Evolutionary conservation across 2,888 invertebrate genomes (phyloP), one percentile per base, ranked within the genome.

Genomic region (Disparrhopalites patrizii): DNA sequence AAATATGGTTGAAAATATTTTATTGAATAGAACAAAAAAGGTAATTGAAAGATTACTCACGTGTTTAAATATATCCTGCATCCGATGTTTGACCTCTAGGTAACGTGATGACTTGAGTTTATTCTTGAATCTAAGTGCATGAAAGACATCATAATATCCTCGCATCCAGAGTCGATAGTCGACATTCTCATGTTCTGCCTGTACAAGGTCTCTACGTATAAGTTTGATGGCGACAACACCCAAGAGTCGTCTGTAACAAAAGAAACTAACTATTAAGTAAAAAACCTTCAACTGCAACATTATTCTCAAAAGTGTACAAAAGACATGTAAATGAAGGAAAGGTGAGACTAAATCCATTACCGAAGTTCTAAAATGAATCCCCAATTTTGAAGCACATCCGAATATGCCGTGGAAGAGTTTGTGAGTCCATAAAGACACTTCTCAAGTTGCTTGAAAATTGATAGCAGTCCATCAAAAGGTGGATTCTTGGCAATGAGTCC

Each of bases 111-210:
- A 54, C 7, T 31, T 36, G 13, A 55, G 10, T 10, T 63, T 63
- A 10, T 18, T 23, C 7, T 30, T 40, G 7, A 27, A 23, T 20
- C 63, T 28, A 8, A 63, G 18, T 1, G n/a, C n/a, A 30, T 30
- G 25, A 20, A 56, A 50, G 27, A 63, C 27, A 20, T 63, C 63
- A 33, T 63, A 63, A 23, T 47, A 63, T n/a, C 56, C 63, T 4
- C n/a, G 31, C 30, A 43, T 63, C 63, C 63, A 63, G 5, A 63
- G 40, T 8, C 63, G 63, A 18, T 56, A 40, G 3, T 63, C 63
- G 10, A 63, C 13, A 30, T 56, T 56, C n/a, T 55, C 43, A n/a
- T 56, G 23, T 33, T 62, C 62, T 15, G 52, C 30, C 38, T 40
- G 20, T 3, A 38, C 57, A 36, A 38, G 3, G 25, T 57, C 57